Conservation (phyloP, 2,888 invertebrate genomes). For the Oasisia sp. region DNA sequence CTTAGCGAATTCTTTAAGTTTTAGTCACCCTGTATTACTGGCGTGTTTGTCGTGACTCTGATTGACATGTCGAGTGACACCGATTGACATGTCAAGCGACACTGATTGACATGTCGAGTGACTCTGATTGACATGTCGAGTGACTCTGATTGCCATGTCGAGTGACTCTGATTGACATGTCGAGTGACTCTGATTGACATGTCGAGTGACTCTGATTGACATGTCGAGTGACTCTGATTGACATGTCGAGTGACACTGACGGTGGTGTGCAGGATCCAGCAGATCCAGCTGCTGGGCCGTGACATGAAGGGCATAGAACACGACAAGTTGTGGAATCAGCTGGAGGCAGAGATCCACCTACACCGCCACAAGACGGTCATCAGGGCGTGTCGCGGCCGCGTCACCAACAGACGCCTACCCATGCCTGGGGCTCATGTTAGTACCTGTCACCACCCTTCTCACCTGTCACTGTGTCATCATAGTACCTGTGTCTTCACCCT, state of each 20-base stretch:
- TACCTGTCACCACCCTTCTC: background rate
- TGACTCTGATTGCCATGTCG: background rate
- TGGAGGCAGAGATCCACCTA: constrained; percentile 86
- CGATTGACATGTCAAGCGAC: no score
- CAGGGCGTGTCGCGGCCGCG: constrained; percentile 68
- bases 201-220: no score
- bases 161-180: background rate
- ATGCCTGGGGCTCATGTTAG: constrained; percentile 44
- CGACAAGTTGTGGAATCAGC: constrained; percentile 82
- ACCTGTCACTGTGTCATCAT: background rate
- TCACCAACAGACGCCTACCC: constrained; percentile 56
- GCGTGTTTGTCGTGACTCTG: background rate
- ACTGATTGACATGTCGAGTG: background rate
- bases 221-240: no score
- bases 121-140: background rate
- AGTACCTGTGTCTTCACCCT: no score
- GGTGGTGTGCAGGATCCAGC: constrained; percentile 76
- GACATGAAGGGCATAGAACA: constrained; percentile 84
- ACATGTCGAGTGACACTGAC: no score
- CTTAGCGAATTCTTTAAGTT: no score
- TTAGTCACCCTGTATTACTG: background rate
- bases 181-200: no score
- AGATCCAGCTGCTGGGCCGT: constrained; percentile 82
- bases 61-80: no score
- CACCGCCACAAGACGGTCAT: constrained; percentile 86